Evolutionary conservation across 1,140 invertebrate species (phyloP), one percentile per base, ranked within the genome.

Genomic region (Cecropterus lyciades): DNA sequence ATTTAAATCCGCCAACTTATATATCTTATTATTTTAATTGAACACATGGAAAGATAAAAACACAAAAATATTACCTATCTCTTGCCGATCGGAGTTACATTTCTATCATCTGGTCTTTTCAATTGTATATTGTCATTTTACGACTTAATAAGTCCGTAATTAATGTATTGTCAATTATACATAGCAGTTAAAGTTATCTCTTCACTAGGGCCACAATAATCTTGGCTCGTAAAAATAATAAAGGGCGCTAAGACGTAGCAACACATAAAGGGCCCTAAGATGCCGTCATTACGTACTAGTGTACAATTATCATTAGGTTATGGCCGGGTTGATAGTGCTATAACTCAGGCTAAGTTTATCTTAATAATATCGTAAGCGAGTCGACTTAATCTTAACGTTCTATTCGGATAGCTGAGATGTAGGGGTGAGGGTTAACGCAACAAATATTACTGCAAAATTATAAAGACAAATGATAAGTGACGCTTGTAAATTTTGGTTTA

Each of bases 281-380:
- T 24, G 59, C 15, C 24, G 57, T 24, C 13, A 51, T 62, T 51
- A 62, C 46, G 33, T 62, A 51, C 30, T 62, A 62, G 59, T 62
- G 13, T 16, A 62, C 59, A 62, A 62, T 62, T 62, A 62, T 62
- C 59, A 62, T 62, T 62, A 62, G 16, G 57, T 49, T 60, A 60
- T 33, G 57, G 27, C 14, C 30, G 57, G 45, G 57, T 49, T 60
- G 27, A 60, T 60, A 49, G 57, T 49, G 57, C 16, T 27, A 37
- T 62, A 49, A 62, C 46, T 62, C 30, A 37, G 46, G 24, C 45
- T 62, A 49, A 62, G 24, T 62, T 62, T 62, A 62, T 62, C 57
- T 62, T 62, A 48, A 60, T 60, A 48, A 48, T 62, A 62, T 62
- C 43, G 57, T 62, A 37, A 62, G 45, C 45, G 16, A 62, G 45